Conservation (phyloP, 2,888 invertebrate genomes). For the Anticlea derivata region DNA sequence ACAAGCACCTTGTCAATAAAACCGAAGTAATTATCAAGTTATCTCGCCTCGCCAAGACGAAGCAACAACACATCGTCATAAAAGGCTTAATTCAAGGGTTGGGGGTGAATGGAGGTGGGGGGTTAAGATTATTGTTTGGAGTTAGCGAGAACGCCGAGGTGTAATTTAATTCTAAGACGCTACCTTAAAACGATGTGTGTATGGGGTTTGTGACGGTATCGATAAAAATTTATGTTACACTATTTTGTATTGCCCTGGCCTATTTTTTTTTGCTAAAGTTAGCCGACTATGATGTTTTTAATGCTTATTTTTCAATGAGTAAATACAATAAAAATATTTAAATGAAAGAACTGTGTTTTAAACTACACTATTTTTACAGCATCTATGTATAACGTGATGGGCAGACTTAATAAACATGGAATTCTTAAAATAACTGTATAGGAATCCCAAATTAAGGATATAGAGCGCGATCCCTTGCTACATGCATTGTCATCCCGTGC, state of each 20-base stretch:
- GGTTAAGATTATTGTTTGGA: slow-evolving; percentile 79
- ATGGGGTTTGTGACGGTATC: slow-evolving; percentile 25
- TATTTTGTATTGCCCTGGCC: no score
- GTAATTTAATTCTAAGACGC: slow-evolving; percentile 77
- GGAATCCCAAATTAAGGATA: no score
- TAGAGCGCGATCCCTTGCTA: no score
- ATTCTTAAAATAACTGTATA: no score
- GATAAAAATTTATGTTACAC: slow-evolving; percentile 17
- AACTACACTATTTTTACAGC: no score
- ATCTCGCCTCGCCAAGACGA: slow-evolving; percentile 62
- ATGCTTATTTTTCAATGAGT: no score
- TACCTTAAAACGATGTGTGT: slow-evolving; percentile 58
- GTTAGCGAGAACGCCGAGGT: slow-evolving; percentile 64
- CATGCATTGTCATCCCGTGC: no score
- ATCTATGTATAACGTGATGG: no score
- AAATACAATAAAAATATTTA: no score
- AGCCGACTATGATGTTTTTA: no score
- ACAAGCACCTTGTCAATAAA: slow-evolving; percentile 44
- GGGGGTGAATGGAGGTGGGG: slow-evolving; percentile 41
- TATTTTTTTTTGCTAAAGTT: background rate
- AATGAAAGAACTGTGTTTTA: no score
- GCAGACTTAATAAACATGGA: no score
- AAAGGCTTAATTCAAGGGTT: slow-evolving; percentile 55
- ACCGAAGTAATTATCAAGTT: slow-evolving; percentile 58
- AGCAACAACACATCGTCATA: slow-evolving; percentile 58